phyloP scores from a whole-genome alignment of 2,797 vertebrate species.

The Pseudochaenichthys georgianus region DNA sequence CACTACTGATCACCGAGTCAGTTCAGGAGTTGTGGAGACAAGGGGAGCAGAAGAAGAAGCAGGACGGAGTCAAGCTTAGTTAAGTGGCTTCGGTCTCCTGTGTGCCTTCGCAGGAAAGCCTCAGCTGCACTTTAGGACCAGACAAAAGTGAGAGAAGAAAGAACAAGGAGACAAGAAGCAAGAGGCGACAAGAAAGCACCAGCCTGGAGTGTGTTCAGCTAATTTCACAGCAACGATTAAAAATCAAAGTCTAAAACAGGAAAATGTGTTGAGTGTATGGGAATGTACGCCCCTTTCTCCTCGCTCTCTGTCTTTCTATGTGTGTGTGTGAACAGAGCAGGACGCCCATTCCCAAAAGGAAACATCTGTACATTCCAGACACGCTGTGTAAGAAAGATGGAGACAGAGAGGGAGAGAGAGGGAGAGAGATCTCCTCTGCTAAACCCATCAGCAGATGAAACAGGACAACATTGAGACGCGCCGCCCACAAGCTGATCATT shows the following conservation, averaged over 20 bases:
- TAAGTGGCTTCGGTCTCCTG: slow-evolving; percentile 30
- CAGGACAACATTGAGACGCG: slow-evolving; percentile 40
- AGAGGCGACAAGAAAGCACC: slow-evolving; percentile 16
- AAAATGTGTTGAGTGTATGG: slow-evolving; percentile 40
- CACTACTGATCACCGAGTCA: neutral
- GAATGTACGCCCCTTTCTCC: slow-evolving; percentile 39
- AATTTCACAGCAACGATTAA: slow-evolving; percentile 19
- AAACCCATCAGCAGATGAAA: slow-evolving; percentile 69
- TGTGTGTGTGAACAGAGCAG: slow-evolving; percentile 70
- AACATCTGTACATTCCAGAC: slow-evolving; percentile 99
- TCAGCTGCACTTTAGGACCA: slow-evolving; percentile 45
- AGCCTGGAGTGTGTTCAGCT: slow-evolving; percentile 17
- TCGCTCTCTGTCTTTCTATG: slow-evolving; percentile 27
- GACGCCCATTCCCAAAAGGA: slow-evolving; percentile 88
- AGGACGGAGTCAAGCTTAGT: neutral
- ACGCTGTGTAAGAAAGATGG: slow-evolving; percentile 89
- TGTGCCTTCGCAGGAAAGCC: slow-evolving; percentile 20
- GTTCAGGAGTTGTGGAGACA: slow-evolving; percentile 28
- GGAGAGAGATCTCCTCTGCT: slow-evolving; percentile 56
- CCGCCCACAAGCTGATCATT: slow-evolving; percentile 51
- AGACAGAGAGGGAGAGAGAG: slow-evolving; percentile 54
- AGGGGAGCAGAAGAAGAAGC: slow-evolving; percentile 24
- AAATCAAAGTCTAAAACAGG: slow-evolving; percentile 1
- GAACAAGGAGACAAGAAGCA: slow-evolving; percentile 25
- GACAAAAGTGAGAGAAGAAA: slow-evolving; percentile 33